phyloP scores from a whole-genome alignment of 1,140 invertebrate genomes.

The Drosophila murphyi region DNA sequence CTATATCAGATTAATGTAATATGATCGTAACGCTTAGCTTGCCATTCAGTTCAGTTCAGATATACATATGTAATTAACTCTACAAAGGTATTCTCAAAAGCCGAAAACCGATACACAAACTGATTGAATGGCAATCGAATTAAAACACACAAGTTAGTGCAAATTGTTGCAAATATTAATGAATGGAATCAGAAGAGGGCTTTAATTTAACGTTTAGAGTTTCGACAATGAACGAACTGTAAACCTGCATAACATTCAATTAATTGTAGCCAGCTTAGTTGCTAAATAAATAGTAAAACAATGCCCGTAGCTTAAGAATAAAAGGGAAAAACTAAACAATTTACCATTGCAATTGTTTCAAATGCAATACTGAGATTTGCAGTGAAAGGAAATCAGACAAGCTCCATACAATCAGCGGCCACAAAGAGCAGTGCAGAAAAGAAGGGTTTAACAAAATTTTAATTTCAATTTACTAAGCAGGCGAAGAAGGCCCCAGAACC shows the following conservation, averaged over 20 bases:
- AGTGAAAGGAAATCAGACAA: conserved; percentile 5
- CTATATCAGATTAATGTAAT: too few relatives aligned
- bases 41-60: too few relatives aligned
- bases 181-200: background rate
- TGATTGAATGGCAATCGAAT: too few relatives aligned
- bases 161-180: conserved; percentile 26
- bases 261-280: conserved; percentile 5
- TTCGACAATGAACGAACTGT: background rate
- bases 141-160: background rate
- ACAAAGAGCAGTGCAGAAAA: conserved; percentile 29
- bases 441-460: conserved; percentile 62
- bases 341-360: conserved; percentile 28
- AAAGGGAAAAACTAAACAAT: background rate
- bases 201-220: background rate
- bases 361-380: conserved; percentile 5
- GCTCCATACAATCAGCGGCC: conserved; percentile 24
- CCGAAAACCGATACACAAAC: too few relatives aligned
- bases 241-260: conserved; percentile 25
- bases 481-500: conserved; percentile 14
- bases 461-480: conserved; percentile 62
- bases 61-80: too few relatives aligned
- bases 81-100: too few relatives aligned
- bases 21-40: too few relatives aligned
- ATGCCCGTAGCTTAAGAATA: background rate
- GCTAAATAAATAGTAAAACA: conserved; percentile 1